A percentile compares a stretch with the other conserved stretches of the same genome.
phyloP scores from a whole-genome alignment of 2,797 vertebrate species.

The Gymnodraco acuticeps region DNA sequence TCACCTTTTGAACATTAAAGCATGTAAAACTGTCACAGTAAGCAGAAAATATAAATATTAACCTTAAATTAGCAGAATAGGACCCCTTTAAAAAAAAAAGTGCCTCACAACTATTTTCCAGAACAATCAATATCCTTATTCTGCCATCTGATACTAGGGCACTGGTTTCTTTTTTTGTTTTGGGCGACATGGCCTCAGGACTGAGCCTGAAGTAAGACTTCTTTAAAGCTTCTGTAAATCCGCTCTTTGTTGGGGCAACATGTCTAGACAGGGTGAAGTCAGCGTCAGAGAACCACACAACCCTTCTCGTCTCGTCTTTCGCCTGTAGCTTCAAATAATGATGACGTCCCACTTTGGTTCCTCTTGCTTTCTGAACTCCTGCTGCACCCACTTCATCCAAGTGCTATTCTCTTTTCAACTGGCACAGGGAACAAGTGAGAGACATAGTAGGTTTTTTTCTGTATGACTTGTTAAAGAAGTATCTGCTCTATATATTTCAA shows the following conservation, averaged over 20 bases:
- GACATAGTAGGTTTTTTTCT: conserved; percentile 2
- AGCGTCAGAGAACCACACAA: conserved; percentile 45
- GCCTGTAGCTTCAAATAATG: conserved; percentile 16
- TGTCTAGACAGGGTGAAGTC: conserved; percentile 48
- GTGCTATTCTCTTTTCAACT: conserved; percentile 4
- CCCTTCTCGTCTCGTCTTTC: conserved; percentile 12
- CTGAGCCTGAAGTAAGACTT: neutral
- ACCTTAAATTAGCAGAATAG: no score
- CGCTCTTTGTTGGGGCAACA: neutral
- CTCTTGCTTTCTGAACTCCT: neutral
- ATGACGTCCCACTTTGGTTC: conserved; percentile 15
- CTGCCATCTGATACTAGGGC: neutral
- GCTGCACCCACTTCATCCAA: neutral
- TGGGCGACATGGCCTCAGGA: neutral
- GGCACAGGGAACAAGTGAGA: conserved; percentile 1
- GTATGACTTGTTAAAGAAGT: conserved; percentile 11
- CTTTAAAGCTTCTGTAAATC: conserved; percentile 37
- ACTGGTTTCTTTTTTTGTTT: neutral
- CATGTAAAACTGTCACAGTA: no score
- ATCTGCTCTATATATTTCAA: neutral
- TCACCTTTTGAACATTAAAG: no score
- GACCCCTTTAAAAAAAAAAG: neutral
- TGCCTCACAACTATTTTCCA: neutral
- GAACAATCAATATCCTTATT: neutral
- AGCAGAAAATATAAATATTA: no score